These are phyloP conservation scores for Grammomys dolichurus DNA, from an alignment of 2,113 vertebrate species.

Conservation along the genomic window DNA sequence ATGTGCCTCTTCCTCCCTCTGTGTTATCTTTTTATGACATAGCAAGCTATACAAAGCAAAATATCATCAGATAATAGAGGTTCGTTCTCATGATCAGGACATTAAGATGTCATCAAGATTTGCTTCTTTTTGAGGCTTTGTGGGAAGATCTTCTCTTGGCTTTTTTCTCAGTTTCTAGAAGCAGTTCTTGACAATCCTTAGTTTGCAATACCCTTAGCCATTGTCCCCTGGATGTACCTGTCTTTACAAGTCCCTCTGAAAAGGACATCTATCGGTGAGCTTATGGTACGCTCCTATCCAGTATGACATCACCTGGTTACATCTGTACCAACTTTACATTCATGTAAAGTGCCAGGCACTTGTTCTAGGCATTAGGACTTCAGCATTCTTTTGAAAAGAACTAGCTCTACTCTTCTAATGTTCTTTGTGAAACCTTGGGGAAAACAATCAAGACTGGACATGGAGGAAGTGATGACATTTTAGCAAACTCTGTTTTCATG, in stretches of 20 bases:
- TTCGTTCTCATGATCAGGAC: neutral
- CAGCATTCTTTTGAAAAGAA: neutral
- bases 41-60: conserved; percentile 6
- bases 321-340: neutral
- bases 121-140: neutral
- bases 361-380: neutral
- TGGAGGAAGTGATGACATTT: neutral
- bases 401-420: neutral
- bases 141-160: neutral
- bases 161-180: neutral
- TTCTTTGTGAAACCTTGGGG: neutral
- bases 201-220: neutral
- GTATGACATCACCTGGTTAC: neutral
- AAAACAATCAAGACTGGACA: neutral
- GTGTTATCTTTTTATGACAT: neutral
- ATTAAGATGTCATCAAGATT: neutral
- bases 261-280: neutral
- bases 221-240: neutral
- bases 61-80: neutral
- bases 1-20: neutral
- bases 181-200: neutral
- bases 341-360: neutral
- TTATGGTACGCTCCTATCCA: neutral
- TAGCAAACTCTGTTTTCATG: neutral
- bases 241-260: neutral